Percentiles rank a stretch among this genome's conserved stretches.
Evolutionary conservation across 2,888 invertebrate genomes (phyloP).

Genomic region (Antheraea yamamai): DNA sequence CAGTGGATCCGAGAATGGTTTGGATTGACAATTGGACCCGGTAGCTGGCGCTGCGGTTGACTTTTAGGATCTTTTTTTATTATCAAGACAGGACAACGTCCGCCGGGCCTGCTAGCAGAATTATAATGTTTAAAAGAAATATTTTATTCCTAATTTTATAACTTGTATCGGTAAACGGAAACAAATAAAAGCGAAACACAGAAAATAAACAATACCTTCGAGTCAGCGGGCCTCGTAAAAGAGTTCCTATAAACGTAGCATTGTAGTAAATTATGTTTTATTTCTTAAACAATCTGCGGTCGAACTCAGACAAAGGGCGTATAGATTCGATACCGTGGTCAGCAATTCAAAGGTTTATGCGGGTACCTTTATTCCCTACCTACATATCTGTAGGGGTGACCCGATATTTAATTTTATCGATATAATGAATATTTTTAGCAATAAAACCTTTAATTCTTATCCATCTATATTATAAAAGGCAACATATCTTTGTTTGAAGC

Average conservation of each 20-base stretch:
- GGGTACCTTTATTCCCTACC: constrained; percentile 78
- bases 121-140: not conserved
- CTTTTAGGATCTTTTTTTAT: no score
- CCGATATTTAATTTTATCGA: constrained; percentile 36
- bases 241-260: constrained; percentile 74
- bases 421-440: constrained; percentile 18
- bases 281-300: constrained; percentile 80
- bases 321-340: constrained; percentile 76
- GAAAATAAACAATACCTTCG: constrained; percentile 67
- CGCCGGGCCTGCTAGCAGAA: no score
- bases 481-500: no score
- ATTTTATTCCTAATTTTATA: constrained; percentile 38
- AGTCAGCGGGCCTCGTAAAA: constrained; percentile 71
- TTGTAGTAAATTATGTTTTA: constrained; percentile 80
- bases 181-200: constrained; percentile 63
- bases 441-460: not conserved
- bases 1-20: no score
- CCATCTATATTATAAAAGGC: no score
- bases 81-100: no score
- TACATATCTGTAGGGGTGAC: constrained; percentile 52
- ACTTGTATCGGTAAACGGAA: constrained; percentile 51
- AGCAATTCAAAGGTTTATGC: constrained; percentile 81
- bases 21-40: no score
- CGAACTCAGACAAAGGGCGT: constrained; percentile 75
- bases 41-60: no score